Conservation (phyloP, 2,797 vertebrate species). For the Falco berigora region DNA sequence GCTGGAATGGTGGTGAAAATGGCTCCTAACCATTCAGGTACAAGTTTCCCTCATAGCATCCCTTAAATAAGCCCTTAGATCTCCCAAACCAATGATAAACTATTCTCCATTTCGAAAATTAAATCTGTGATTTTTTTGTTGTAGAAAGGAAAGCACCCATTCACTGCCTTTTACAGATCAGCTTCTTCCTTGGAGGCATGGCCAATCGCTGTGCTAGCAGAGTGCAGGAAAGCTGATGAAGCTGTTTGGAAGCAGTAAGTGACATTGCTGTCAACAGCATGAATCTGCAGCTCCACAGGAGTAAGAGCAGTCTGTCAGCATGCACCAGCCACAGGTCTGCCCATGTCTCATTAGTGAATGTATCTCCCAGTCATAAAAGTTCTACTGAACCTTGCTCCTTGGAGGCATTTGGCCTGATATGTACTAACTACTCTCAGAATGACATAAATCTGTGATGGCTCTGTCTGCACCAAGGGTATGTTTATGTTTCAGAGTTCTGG, state of each 20-base stretch:
- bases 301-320: neutral
- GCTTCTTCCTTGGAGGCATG: neutral
- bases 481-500: neutral
- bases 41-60: neutral
- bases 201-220: neutral
- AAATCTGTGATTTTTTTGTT: neutral
- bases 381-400: neutral
- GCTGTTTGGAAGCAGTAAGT: neutral
- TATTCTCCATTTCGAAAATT: neutral
- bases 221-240: constrained; percentile 12
- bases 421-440: neutral
- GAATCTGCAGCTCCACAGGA: neutral
- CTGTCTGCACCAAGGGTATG: neutral
- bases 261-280: neutral
- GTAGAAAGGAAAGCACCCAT: neutral
- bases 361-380: neutral
- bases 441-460: neutral
- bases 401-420: neutral
- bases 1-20: constrained; percentile 2
- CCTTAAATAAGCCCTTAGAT: neutral
- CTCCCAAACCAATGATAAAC: neutral
- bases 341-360: neutral
- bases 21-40: constrained; percentile 15
- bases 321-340: neutral
- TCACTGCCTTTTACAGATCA: neutral